Percentiles rank a stretch among this genome's conserved stretches.
Evolutionary conservation across 2,888 invertebrate genomes (phyloP).

Genomic region (Drosophila nr. perissopoda): DNA sequence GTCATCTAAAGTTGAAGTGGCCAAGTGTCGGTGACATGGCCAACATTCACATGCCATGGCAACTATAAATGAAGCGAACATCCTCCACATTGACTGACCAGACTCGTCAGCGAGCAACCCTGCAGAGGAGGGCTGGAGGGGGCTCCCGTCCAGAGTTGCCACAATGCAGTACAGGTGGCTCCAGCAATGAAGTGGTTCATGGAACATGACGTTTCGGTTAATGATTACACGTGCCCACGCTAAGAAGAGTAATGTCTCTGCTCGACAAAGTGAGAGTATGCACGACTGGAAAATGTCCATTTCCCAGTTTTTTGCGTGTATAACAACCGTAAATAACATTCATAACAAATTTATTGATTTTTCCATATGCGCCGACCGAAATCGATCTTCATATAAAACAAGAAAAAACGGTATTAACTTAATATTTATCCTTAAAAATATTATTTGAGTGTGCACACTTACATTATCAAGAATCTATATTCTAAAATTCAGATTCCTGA

Average conservation of each 20-base stretch:
- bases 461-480: not conserved
- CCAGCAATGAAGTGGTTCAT: conserved; percentile 65
- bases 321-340: not conserved
- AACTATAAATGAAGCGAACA: conserved; percentile 61
- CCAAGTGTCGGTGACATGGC: conserved; percentile 49
- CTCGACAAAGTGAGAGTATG: not conserved
- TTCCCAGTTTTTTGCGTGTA: not conserved
- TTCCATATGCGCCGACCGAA: too few species aligned
- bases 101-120: conserved; percentile 15
- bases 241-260: not conserved
- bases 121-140: too few species aligned
- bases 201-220: conserved; percentile 51
- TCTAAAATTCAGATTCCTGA: not conserved
- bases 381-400: not conserved
- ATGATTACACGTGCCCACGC: conserved; percentile 72
- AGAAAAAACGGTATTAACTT: not conserved
- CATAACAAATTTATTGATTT: not conserved
- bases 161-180: conserved; percentile 11
- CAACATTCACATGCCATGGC: conserved; percentile 40
- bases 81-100: conserved; percentile 35
- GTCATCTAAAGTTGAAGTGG: conserved; percentile 43
- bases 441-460: not conserved
- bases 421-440: not conserved
- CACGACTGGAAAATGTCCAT: not conserved
- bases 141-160: conserved; percentile 8